Evolutionary conservation across 2,888 invertebrate genomes (phyloP).

Genomic region (Andrena dorsata): DNA sequence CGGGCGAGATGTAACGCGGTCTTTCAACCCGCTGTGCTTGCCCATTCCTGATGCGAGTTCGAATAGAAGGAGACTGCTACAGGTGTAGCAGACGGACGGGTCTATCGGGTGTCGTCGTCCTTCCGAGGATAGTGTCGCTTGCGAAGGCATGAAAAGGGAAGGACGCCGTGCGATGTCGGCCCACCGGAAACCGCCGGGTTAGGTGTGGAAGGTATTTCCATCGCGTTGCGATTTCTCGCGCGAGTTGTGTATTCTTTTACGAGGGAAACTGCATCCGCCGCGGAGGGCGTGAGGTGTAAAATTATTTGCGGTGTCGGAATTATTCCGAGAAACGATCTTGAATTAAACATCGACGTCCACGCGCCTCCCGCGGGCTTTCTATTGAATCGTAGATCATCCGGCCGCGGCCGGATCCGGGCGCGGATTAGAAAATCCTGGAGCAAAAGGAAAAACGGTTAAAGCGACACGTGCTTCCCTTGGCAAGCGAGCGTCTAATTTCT

Average conservation of each 20-base stretch:
- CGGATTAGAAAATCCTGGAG: constrained; percentile 46
- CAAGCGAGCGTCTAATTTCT: constrained; percentile 49
- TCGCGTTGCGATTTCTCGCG: constrained; percentile 46
- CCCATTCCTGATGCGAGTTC: constrained; percentile 70
- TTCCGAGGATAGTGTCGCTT: constrained; percentile 2
- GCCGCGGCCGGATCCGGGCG: constrained; percentile 16
- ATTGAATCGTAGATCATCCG: constrained; percentile 57
- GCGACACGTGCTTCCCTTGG: constrained; percentile 26
- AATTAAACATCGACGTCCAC: constrained; percentile 57
- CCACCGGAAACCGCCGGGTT: background rate
- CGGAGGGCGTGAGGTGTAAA: constrained; percentile 39
- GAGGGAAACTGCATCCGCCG: constrained; percentile 40
- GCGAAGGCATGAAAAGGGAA: background rate
- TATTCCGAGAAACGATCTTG: constrained; percentile 58
- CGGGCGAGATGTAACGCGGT: constrained; percentile 70
- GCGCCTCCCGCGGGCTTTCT: constrained; percentile 45
- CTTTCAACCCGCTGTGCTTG: constrained; percentile 67
- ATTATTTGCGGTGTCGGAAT: constrained; percentile 53
- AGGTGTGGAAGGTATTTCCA: constrained; percentile 28
- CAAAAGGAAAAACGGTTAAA: constrained; percentile 2
- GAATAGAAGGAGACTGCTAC: constrained; percentile 54
- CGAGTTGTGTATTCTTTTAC: constrained; percentile 26
- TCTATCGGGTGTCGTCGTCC: constrained; percentile 43
- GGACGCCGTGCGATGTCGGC: background rate
- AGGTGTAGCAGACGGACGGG: constrained; percentile 5